A percentile compares a stretch with the other conserved stretches of the same genome.
Conservation (phyloP, 1,140 invertebrate species). For the Metaphire vulgaris region DNA sequence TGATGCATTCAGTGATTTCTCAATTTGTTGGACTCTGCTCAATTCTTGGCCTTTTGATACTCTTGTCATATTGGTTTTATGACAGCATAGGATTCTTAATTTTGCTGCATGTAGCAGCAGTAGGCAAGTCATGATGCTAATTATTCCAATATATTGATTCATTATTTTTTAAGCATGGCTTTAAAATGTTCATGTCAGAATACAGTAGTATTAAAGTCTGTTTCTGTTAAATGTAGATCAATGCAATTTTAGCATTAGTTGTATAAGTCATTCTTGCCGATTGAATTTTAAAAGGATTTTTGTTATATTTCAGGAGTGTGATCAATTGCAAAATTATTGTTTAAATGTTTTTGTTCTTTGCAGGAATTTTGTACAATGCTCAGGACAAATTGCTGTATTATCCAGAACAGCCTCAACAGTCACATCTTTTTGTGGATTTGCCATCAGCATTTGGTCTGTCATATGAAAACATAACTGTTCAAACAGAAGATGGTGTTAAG, state of each 20-base stretch:
- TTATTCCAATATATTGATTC: background rate
- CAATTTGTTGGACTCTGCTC: background rate
- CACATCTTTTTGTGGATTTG: slow-evolving; percentile 73
- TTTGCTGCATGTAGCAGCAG: background rate
- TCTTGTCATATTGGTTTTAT: background rate
- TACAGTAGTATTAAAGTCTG: too few relatives aligned
- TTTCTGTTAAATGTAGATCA: too few relatives aligned
- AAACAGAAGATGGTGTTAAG: slow-evolving; percentile 68
- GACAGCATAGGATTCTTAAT: background rate
- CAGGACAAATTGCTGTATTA: slow-evolving; percentile 81
- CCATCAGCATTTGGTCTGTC: slow-evolving; percentile 75
- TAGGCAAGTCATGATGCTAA: background rate
- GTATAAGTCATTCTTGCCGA: background rate
- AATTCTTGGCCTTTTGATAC: background rate
- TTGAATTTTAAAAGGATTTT: background rate
- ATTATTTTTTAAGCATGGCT: too few relatives aligned
- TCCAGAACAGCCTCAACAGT: slow-evolving; percentile 78
- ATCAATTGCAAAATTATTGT: background rate
- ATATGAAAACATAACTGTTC: slow-evolving; percentile 65
- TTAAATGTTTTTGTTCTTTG: background rate
- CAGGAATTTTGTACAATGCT: slow-evolving; percentile 64
- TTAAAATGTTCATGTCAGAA: too few relatives aligned
- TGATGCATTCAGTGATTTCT: background rate
- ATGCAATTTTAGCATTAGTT: too few relatives aligned
- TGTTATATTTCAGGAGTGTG: background rate